Base-by-base conservation (phyloP, 2,888 invertebrate species). In the Tetropium fuscum region DNA sequence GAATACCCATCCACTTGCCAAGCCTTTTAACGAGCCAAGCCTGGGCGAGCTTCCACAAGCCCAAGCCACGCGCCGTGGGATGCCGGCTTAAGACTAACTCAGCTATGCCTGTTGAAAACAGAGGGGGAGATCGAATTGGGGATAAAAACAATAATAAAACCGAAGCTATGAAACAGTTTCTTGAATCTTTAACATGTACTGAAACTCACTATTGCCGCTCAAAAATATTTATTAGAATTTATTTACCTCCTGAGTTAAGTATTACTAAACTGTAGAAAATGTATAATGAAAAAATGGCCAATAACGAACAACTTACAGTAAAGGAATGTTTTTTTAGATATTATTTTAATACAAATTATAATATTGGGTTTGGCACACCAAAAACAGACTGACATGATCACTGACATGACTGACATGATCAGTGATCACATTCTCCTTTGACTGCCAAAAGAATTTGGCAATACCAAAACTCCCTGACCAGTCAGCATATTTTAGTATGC, bases 351-450 rank as follows among this genome's bases (percentile, higher is more conserved):
- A 44, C n/a, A 44, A 27, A 27, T 2, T 43, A 20, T 43, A 43
- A 41, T 13, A 6, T 44, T 27, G 27, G 44, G 1, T 44, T 44
- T 27, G 27, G 44, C 11, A 15, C 27, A 11, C 44, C 44, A n/a
- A 44, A 44, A 25, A 43, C 43, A 10, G 25, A 44, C 16, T 15
- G n/a, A n/a, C n/a, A n/a, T n/a, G n/a, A n/a, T n/a, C n/a, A n/a
- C n/a, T n/a, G n/a, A n/a, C n/a, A n/a, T n/a, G n/a, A n/a, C n/a
- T n/a, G 16, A 16, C 5, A 13, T 7, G 11, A 11, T 56, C 60
- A 15, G 11, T 63, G 20, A 1, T 69, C 8, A 72, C 56, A 27
- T 38, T 78, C 15, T 64, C 63, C 2, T 60, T 55, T 27, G 61
- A 61, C 30, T 61, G 58, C 36, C 48, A 61, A 49, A 58, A 61